Evolutionary conservation across 1,140 invertebrate genomes (phyloP).

Genomic region (Drosophila hydei): DNA sequence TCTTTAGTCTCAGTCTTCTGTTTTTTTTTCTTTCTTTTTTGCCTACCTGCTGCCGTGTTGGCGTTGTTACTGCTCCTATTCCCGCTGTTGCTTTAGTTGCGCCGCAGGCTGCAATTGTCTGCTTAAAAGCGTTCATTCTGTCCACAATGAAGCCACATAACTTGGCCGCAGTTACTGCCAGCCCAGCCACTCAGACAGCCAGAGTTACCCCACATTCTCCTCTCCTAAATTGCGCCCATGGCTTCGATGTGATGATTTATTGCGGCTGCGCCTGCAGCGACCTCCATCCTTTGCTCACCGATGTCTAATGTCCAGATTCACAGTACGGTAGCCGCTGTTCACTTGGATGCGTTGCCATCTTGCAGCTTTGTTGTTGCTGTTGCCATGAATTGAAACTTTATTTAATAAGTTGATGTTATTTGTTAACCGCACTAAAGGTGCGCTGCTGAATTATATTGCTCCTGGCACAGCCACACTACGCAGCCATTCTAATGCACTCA

Average conservation of each 20-base stretch:
- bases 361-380: conserved; percentile 17
- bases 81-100: conserved; percentile 32
- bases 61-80: conserved; percentile 17
- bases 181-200: conserved; percentile 38
- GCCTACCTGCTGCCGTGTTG: conserved; percentile 37
- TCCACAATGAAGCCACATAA: conserved; percentile 82
- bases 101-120: conserved; percentile 81
- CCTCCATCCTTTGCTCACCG: conserved; percentile 41
- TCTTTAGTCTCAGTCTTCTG: conserved; percentile 17
- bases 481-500: conserved; percentile 49
- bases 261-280: conserved; percentile 71
- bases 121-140: conserved; percentile 82
- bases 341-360: conserved; percentile 29
- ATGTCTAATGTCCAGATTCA: conserved; percentile 30
- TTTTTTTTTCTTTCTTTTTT: not conserved
- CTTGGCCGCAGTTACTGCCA: conserved; percentile 69
- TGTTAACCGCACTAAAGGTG: conserved; percentile 74
- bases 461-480: conserved; percentile 10
- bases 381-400: conserved; percentile 75
- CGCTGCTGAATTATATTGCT: conserved; percentile 64
- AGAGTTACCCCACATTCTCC: not conserved
- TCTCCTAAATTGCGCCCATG: not conserved
- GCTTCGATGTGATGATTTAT: conserved; percentile 81
- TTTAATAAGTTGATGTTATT: conserved; percentile 83
- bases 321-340: conserved; percentile 71